Percentiles rank a stretch among this genome's conserved stretches.
These are phyloP conservation scores for Bugulina stolonifera DNA, from an alignment of 2,888 invertebrate species.

Conservation along the genomic window DNA sequence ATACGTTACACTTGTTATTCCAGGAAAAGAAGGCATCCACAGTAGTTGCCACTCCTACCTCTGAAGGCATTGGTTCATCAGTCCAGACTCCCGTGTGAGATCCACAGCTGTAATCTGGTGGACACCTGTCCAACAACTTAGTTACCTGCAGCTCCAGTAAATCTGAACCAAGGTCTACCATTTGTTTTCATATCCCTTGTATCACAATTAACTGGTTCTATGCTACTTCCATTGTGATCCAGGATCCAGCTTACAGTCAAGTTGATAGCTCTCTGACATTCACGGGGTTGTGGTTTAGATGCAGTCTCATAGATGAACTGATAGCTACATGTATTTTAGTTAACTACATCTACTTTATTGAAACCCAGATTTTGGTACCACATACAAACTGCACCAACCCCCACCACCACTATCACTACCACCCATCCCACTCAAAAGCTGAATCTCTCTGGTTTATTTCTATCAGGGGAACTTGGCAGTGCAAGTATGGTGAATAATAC, in stretches of 20 bases:
- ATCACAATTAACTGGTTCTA: not conserved
- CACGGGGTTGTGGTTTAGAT: not conserved
- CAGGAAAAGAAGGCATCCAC: not conserved
- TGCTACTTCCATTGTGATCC: not conserved
- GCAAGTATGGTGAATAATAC: too few species aligned
- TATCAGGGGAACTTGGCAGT: too few species aligned
- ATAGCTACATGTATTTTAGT: too few species aligned
- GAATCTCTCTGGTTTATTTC: too few species aligned
- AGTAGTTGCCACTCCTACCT: not conserved
- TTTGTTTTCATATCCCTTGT: not conserved
- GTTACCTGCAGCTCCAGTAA: constrained; percentile 7
- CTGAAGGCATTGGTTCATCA: not conserved
- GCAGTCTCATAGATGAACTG: too few species aligned
- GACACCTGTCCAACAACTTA: not conserved
- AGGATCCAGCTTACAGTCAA: not conserved
- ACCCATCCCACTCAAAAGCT: too few species aligned
- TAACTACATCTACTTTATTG: too few species aligned
- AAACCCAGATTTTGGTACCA: too few species aligned
- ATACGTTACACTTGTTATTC: not conserved
- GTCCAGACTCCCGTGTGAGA: not conserved
- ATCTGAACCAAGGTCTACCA: not conserved
- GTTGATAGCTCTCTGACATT: not conserved
- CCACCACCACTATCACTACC: too few species aligned
- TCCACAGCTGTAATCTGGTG: not conserved
- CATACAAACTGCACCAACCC: too few species aligned